Base-by-base conservation (phyloP, 2,113 vertebrate genomes). In the Herpetotheres cachinnans region DNA sequence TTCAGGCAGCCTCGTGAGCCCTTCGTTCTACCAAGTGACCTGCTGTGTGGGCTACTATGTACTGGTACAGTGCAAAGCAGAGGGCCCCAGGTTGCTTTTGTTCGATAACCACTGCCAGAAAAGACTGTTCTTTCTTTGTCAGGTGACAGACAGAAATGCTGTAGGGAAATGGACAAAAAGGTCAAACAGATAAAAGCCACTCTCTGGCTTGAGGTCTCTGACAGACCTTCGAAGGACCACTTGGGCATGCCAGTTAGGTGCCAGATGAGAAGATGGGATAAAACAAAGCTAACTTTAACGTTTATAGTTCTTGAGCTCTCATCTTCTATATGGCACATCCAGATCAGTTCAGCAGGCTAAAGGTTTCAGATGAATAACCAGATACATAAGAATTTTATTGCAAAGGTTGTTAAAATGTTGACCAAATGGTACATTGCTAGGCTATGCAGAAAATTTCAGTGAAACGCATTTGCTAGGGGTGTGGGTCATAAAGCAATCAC, bases 351-450 rank as follows among this genome's bases (percentile, higher is more conserved):
- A 95, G 69, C 55, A 76, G 70, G 78, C 63, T 85, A n/a, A 80
- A 91, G 40, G 77, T 96, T 94, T 95, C 97, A 95, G 84, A 88
- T 91, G 86, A 95, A 90, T 93, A 94, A 90, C 42, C 32, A 85
- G 58, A 94, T 88, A 90, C 50, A 52, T 85, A 82, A 73, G 81
- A 91, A 91, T 94, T 89, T 96, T 92, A 95, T 93, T 95, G 78
- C 86, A 95, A 73, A 85, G 81, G 84, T 83, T 90, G 82, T 95
- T 96, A 93, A 94, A 94, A 80, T 78, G 70, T 82, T 95, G 49
- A 93, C 88, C 95, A 96, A 97, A 96, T 87, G 93, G 84, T 86
- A 89, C 90, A 96, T 90, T 92, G 69, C 56, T 85, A 63, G 81
- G 92, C 79, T 95, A 69, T 89, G 93, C 76, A 90, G 77, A 95